A percentile compares a stretch with the other conserved stretches of the same genome.
These are phyloP conservation scores for Trogon melanurus DNA, from an alignment of 2,113 vertebrate species.

Conservation along the genomic window DNA sequence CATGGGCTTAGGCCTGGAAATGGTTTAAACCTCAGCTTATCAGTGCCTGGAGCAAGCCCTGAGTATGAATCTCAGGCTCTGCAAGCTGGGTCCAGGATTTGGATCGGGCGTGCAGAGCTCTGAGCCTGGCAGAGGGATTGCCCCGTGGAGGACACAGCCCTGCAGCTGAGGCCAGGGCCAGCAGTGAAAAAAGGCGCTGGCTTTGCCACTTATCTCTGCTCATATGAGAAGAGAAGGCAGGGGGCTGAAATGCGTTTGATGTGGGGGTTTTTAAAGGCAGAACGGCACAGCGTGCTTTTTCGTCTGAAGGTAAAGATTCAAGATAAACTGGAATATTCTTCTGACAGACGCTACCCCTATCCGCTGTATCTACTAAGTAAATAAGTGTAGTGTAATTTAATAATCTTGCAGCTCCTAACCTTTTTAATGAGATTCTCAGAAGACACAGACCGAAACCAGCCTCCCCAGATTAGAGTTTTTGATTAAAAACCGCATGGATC, in stretches of 20 bases:
- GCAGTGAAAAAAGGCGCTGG: not conserved
- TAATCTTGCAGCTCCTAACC: constrained; percentile 10
- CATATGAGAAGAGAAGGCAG: not conserved
- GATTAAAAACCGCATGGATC: constrained; percentile 30
- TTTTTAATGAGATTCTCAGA: constrained; percentile 20
- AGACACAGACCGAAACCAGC: not conserved
- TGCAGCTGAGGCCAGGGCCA: not conserved
- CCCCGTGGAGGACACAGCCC: not conserved
- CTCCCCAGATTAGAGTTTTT: not conserved
- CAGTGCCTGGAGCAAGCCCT: not conserved
- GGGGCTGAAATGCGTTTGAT: not conserved
- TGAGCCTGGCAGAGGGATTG: not conserved
- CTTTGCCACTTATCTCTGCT: not conserved
- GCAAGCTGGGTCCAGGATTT: not conserved
- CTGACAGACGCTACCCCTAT: not conserved
- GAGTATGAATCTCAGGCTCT: not conserved
- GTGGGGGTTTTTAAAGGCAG: not conserved
- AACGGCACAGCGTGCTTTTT: not conserved
- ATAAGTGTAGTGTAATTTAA: not conserved
- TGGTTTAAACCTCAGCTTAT: not conserved
- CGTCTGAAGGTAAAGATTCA: not conserved
- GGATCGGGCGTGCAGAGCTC: not conserved
- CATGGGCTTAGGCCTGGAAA: not conserved
- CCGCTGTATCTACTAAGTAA: not conserved
- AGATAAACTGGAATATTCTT: not conserved